Evolutionary conservation across 2,113 vertebrate genomes (phyloP).

Genomic region (Malaclemys terrapin): DNA sequence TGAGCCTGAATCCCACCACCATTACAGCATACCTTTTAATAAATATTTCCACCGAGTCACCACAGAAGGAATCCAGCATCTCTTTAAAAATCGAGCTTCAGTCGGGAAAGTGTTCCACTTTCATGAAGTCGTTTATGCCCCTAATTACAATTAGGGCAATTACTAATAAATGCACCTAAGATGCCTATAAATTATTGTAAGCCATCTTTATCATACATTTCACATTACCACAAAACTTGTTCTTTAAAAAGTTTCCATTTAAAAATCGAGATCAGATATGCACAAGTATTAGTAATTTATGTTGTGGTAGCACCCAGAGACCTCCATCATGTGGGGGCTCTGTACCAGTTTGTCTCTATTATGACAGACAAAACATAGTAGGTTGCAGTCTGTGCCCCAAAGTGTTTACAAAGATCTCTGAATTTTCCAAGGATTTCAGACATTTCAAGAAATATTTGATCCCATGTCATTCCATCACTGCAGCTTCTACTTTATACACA

Average conservation of each 20-base stretch:
- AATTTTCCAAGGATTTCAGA: background rate
- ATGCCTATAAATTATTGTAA: background rate
- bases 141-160: background rate
- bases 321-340: background rate
- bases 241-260: background rate
- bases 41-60: background rate
- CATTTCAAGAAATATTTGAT: background rate
- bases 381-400: background rate
- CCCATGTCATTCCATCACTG: background rate
- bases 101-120: background rate
- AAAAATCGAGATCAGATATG: too few relatives aligned
- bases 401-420: background rate
- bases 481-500: background rate
- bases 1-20: background rate
- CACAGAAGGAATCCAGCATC: background rate
- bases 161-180: background rate
- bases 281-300: background rate
- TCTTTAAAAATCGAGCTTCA: background rate
- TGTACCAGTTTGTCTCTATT: background rate
- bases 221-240: background rate
- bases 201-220: background rate
- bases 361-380: background rate
- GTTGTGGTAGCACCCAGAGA: background rate
- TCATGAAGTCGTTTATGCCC: background rate
- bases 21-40: background rate